phyloP scores from a whole-genome alignment of 92 coral and sea anemone species.

The Porites rus region DNA sequence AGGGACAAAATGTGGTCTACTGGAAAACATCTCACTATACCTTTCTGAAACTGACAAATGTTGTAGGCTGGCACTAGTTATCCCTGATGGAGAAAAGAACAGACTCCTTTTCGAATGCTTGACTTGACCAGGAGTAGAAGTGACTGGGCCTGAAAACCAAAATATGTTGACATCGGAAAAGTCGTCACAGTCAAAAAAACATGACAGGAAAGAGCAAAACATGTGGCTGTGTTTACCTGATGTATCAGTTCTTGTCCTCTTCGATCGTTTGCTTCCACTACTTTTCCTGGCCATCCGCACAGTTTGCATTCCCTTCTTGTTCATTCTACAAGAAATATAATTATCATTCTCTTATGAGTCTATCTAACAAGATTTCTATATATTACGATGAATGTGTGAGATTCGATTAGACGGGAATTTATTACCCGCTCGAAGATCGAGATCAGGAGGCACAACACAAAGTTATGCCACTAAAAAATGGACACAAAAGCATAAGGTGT shows the following conservation, averaged over 20 bases:
- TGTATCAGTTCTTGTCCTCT: conserved; percentile 3
- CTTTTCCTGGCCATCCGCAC: conserved; percentile 1
- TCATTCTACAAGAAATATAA: conserved; percentile 2
- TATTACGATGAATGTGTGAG: background rate
- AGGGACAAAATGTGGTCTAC: background rate
- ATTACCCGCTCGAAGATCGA: background rate
- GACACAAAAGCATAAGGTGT: background rate
- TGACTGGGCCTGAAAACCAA: conserved; percentile 27
- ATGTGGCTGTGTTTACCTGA: conserved; percentile 28
- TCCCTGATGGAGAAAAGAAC: background rate
- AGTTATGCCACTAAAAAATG: background rate
- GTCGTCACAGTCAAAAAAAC: background rate
- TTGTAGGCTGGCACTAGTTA: background rate
- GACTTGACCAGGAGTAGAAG: conserved; percentile 19
- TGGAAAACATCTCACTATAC: background rate
- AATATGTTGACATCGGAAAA: background rate
- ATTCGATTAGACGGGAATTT: background rate
- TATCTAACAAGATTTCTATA: background rate
- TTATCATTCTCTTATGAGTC: conserved; percentile 4
- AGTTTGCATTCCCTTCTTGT: conserved; percentile 16
- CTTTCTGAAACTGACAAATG: background rate
- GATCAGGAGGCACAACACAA: background rate
- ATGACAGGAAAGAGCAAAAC: background rate
- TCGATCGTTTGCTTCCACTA: conserved; percentile 6
- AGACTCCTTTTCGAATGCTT: background rate